Evolutionary conservation across 2,797 vertebrate genomes (phyloP).

Genomic region (Lepus oiostolus): DNA sequence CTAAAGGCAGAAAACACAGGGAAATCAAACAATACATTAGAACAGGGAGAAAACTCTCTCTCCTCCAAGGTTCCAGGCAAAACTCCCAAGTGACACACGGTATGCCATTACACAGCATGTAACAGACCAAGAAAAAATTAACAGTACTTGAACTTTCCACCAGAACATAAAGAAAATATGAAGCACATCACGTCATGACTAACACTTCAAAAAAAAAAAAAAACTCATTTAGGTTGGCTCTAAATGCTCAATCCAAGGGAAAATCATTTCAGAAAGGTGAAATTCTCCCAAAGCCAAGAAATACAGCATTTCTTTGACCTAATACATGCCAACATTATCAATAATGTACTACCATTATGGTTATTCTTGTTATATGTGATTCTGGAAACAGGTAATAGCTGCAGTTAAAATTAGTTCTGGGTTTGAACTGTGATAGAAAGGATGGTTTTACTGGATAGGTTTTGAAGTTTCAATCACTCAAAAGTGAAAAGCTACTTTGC

Average conservation of each 20-base stretch:
- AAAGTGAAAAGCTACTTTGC: constrained; percentile 53
- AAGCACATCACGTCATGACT: background rate
- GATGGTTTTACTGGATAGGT: constrained; percentile 80
- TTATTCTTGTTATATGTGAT: background rate
- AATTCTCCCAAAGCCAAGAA: constrained; percentile 45
- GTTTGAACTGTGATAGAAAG: constrained; percentile 87
- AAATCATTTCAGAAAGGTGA: constrained; percentile 55
- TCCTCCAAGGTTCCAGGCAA: constrained; percentile 44
- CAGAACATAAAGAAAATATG: background rate
- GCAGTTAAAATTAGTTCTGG: constrained; percentile 86
- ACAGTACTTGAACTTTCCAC: constrained; percentile 44
- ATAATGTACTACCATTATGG: constrained; percentile 24
- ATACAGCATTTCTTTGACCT: constrained; percentile 41
- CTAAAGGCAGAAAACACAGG: background rate
- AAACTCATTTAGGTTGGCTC: background rate
- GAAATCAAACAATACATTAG: constrained; percentile 37
- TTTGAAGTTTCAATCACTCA: constrained; percentile 86
- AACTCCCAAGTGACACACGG: constrained; percentile 7
- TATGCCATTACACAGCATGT: background rate
- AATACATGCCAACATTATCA: constrained; percentile 15
- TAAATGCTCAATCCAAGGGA: constrained; percentile 10
- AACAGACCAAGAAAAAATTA: constrained; percentile 46
- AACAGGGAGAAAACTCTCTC: background rate
- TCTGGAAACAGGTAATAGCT: background rate
- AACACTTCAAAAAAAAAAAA: constrained; percentile 39